Base-by-base conservation (phyloP, 2,797 vertebrate species). In the Cuniculus paca region DNA sequence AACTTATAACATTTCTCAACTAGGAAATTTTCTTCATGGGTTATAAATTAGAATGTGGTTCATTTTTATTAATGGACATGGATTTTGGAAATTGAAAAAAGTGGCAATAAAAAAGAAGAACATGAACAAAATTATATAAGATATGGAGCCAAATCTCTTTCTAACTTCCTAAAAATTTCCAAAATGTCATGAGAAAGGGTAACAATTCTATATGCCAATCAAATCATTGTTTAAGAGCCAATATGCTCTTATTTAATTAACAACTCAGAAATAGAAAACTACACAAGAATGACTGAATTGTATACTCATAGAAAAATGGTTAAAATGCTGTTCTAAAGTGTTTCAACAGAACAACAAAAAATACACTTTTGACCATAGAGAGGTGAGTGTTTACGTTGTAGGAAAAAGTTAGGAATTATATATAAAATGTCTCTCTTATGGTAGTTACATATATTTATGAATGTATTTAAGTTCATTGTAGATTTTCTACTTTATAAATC, bases 61-160 rank as follows among this genome's bases (percentile, higher is more conserved):
- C 26, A 39, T 75, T 87, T 68, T 93, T 78, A 79, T 63, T 36
- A 72, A 2, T 63, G 72, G 19, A 26, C 6, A 16, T 20, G 82
- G 42, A n/a, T 34, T 60, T 50, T 91, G 91, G 60, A 58, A 22
- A 24, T 24, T 60, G 4, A 75, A 60, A n/a, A 77, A 78, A 82
- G 7, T 81, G 12, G 31, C 95, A 94, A 42, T 91, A 6, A 75
- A 84, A 90, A 90, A 86, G 68, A 82, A 42, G 31, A 82, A 36
- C 5, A 60, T 42, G 17, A 0, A 12, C 9, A 63, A 42, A 14
- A 65, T 96, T 63, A 24, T 2, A 0, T 1, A 0, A 90, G 45
- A 85, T n/a, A 11, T 20, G 42, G 75, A 83, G 42, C 3, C n/a
- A 58, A 54, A 10, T 74, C 8, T 36, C 52, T 68, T 16, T 39